Evolutionary conservation across 2,113 vertebrate species (phyloP), one percentile per base, ranked within the genome.

Genomic region (Edolisoma coerulescens): DNA sequence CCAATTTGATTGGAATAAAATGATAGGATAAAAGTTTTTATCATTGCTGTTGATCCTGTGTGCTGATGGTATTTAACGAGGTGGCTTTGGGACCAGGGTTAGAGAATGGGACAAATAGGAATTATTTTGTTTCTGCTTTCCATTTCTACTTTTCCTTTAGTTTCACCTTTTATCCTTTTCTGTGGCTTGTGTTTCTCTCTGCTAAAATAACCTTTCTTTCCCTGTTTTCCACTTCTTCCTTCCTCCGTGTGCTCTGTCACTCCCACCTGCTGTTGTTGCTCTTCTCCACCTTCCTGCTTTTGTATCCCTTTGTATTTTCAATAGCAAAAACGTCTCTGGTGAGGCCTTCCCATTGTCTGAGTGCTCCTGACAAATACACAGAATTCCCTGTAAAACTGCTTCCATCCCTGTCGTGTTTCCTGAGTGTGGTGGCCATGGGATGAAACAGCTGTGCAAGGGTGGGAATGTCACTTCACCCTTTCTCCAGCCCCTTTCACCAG

Each of bases 241-340:
- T 88, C 90, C 83, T 65, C 56, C 4, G 0, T 11, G 39, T 52
- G 33, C 56, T 71, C 65, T 70, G 5, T 59, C 56, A 4, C 90
- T 73, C 85, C 71, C 82, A 65, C 54, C 88, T 76, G 67, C 63
- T 35, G 0, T 86, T 86, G 26, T 73, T 80, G 56, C 37, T 37
- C 49, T 59, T 77, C 50, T 68, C 74, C 37, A 37, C 78, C 71
- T 95, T 93, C 92, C 90, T 92, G 83, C 64, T 67, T 84, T 87
- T 85, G 23, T 57, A 7, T 53, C 45, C 42, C 37, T 92, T 52
- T 79, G n/a, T 65, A 19, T 94, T 89, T 91, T 65, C 41, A 33
- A 6, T 6, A 69, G 30, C 60, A 49, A 20, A 39, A 49, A 13
- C 2, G 6, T 56, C 45, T 65, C 16, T 49, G 42, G 7, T 20